Conservation (phyloP, 2,888 invertebrate genomes). For the Diaperis boleti region DNA sequence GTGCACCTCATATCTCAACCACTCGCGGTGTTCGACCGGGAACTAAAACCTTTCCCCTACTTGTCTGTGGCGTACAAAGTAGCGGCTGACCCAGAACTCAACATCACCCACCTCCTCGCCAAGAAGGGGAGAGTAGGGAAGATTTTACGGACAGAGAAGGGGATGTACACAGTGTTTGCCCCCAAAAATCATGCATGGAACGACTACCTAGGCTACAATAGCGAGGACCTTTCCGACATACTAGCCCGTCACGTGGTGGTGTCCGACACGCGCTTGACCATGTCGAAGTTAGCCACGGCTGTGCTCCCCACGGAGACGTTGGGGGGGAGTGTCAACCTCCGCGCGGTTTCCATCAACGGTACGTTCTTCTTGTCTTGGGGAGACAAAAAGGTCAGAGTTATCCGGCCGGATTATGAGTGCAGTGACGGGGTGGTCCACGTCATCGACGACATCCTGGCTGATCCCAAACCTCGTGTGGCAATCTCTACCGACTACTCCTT, state of each 20-base stretch:
- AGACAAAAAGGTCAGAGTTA: conserved; percentile 81
- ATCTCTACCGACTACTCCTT: conserved; percentile 1
- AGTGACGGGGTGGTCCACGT: conserved; percentile 95
- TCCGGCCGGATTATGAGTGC: conserved; percentile 91
- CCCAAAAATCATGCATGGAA: conserved; percentile 91
- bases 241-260: conserved; percentile 87
- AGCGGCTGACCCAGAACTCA: conserved; percentile 85
- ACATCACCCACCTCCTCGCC: conserved; percentile 81
- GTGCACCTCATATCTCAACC: conserved; percentile 92
- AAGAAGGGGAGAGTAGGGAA: conserved; percentile 79
- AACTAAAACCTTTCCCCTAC: conserved; percentile 86
- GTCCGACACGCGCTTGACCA: conserved; percentile 77
- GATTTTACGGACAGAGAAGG: conserved; percentile 73
- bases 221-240: conserved; percentile 78
- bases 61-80: conserved; percentile 85
- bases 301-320: conserved; percentile 49
- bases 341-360: conserved; percentile 49
- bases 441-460: conserved; percentile 73
- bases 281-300: conserved; percentile 80
- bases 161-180: conserved; percentile 89
- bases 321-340: conserved; percentile 50
- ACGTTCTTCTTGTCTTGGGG: conserved; percentile 56
- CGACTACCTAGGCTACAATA: conserved; percentile 54
- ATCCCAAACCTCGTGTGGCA: neutral
- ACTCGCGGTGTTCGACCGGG: conserved; percentile 86